A percentile compares a stretch with the other conserved stretches of the same genome.
phyloP scores from a whole-genome alignment of 2,888 invertebrate genomes.

The Rhodophaea formosa region DNA sequence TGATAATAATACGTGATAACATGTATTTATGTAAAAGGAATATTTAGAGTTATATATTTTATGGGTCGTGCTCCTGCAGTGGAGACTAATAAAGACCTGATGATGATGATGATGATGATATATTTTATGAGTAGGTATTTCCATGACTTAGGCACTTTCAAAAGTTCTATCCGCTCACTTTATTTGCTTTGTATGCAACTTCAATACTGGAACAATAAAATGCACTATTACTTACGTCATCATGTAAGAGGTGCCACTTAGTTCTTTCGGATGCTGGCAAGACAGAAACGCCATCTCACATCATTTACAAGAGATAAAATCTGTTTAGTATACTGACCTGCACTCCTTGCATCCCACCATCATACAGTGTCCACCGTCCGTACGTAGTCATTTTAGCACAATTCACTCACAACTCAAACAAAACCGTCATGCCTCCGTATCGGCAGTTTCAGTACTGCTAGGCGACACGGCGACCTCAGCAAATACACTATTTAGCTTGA shows the following conservation, averaged over 20 bases:
- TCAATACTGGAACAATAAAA: background rate
- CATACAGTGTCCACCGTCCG: conserved; percentile 35
- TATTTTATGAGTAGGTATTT: too few relatives aligned
- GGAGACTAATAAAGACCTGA: too few relatives aligned
- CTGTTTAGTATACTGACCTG: conserved; percentile 54
- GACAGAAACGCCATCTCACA: too few relatives aligned
- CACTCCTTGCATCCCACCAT: conserved; percentile 59
- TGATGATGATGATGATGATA: too few relatives aligned
- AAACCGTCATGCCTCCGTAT: conserved; percentile 35
- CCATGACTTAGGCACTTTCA: too few relatives aligned
- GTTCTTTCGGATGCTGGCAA: too few relatives aligned
- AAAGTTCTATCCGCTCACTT: background rate
- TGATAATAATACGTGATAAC: too few relatives aligned
- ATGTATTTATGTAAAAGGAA: too few relatives aligned
- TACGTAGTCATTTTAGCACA: conserved; percentile 28
- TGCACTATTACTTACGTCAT: background rate
- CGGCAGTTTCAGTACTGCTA: conserved; percentile 53
- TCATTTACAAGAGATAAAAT: background rate
- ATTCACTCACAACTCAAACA: conserved; percentile 25
- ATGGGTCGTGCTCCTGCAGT: too few relatives aligned
- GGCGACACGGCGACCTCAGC: conserved; percentile 56
- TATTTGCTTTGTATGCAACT: background rate
- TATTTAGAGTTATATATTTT: too few relatives aligned
- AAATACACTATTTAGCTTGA: conserved; percentile 73
- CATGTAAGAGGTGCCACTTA: background rate